These are phyloP conservation scores for Yponomeuta malinellus DNA, from an alignment of 2,888 invertebrate genomes.

Conservation along the genomic window DNA sequence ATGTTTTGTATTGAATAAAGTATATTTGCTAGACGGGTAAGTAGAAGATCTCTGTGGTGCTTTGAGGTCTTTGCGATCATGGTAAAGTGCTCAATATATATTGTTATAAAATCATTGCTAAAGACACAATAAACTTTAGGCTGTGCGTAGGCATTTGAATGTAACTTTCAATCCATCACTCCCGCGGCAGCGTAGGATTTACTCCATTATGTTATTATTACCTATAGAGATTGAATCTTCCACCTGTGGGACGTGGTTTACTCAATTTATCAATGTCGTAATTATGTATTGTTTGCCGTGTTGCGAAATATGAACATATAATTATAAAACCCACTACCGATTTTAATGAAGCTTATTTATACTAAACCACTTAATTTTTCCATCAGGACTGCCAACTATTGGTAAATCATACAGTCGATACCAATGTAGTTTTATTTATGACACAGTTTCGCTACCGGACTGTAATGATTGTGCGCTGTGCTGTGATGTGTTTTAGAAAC, in stretches of 20 bases:
- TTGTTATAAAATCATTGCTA: not conserved
- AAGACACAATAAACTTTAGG: not conserved
- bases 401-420: not conserved
- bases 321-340: not conserved
- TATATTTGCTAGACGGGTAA: too few relatives aligned
- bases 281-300: constrained; percentile 6
- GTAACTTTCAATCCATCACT: constrained; percentile 10
- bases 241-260: constrained; percentile 25
- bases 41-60: too few relatives aligned
- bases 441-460: constrained; percentile 35
- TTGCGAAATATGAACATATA: constrained; percentile 1
- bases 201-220: constrained; percentile 1
- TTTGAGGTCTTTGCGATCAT: not conserved
- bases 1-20: too few relatives aligned
- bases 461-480: constrained; percentile 29
- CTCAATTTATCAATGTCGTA: constrained; percentile 16
- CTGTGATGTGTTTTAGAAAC: constrained; percentile 63
- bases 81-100: not conserved
- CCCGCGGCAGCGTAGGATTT: constrained; percentile 6
- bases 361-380: not conserved
- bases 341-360: not conserved
- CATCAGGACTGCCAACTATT: not conserved
- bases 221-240: constrained; percentile 14
- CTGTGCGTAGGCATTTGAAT: constrained; percentile 1
- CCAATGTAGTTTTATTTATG: constrained; percentile 29